Evolutionary conservation across 2,113 vertebrate genomes (phyloP).

Genomic region (Alethe diademata): DNA sequence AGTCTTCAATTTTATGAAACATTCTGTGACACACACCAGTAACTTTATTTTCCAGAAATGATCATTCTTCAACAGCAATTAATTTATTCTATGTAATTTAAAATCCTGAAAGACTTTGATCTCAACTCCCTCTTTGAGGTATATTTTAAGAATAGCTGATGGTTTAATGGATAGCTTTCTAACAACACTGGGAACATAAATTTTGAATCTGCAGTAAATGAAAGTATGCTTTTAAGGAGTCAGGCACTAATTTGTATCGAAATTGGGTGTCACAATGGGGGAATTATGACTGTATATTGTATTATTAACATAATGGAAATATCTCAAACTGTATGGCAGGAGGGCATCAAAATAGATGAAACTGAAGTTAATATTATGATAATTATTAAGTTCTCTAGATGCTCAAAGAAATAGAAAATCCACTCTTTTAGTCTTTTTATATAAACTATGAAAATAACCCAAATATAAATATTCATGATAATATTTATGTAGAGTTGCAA

Average conservation of each 20-base stretch:
- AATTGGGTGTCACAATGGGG: not conserved
- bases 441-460: not conserved
- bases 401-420: not conserved
- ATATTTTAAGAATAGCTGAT: not conserved
- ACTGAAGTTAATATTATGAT: not conserved
- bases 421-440: not conserved
- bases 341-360: not conserved
- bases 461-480: not conserved
- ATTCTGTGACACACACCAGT: not conserved
- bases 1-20: not conserved
- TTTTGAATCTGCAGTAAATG: not conserved
- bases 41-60: not conserved
- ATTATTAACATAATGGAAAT: not conserved
- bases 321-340: not conserved
- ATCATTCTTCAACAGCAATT: not conserved
- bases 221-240: not conserved
- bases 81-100: not conserved
- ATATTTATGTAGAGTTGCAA: not conserved
- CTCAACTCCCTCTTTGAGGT: rapidly evolving
- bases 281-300: not conserved
- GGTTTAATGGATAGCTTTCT: not conserved
- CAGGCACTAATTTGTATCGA: not conserved
- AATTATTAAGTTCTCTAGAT: not conserved
- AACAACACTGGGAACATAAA: not conserved
- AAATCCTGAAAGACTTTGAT: not conserved